Percentiles rank a stretch among this genome's conserved stretches.
Evolutionary conservation across 2,888 invertebrate species (phyloP).

Genomic region (Ctena decussata): DNA sequence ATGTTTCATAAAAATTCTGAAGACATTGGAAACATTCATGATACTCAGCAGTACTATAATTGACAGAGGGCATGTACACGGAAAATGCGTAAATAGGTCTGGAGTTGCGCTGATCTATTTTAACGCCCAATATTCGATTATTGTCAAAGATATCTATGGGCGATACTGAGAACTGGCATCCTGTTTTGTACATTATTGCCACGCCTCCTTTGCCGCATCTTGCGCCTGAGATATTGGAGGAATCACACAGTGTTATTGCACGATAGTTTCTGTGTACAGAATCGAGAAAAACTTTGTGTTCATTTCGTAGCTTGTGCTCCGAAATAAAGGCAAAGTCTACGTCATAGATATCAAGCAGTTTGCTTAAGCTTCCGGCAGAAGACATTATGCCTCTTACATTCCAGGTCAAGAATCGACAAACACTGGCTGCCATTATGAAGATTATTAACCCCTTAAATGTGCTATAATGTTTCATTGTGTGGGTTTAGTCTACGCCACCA

Average conservation of each 20-base stretch:
- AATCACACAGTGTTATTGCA: not conserved
- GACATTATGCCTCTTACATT: not conserved
- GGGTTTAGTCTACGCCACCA: not conserved
- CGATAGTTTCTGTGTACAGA: not conserved
- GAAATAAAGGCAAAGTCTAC: not conserved
- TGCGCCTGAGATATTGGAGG: no score
- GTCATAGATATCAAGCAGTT: not conserved
- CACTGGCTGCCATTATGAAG: not conserved
- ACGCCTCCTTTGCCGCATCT: slow-evolving; percentile 7
- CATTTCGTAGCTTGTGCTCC: not conserved
- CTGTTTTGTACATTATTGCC: not conserved
- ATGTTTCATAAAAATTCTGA: not conserved
- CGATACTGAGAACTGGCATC: not conserved
- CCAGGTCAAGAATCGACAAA: not conserved
- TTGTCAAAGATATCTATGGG: not conserved
- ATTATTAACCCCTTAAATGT: not conserved
- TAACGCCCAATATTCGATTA: slow-evolving; percentile 10
- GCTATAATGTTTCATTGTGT: not conserved
- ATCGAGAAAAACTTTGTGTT: not conserved
- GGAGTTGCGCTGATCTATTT: not conserved
- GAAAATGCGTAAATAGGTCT: not conserved
- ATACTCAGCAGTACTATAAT: not conserved
- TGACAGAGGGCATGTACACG: slow-evolving; percentile 5
- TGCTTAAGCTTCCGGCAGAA: not conserved
- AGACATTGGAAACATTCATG: not conserved